Conservation (phyloP, 1,140 invertebrate species). For the Holotrichia oblita region DNA sequence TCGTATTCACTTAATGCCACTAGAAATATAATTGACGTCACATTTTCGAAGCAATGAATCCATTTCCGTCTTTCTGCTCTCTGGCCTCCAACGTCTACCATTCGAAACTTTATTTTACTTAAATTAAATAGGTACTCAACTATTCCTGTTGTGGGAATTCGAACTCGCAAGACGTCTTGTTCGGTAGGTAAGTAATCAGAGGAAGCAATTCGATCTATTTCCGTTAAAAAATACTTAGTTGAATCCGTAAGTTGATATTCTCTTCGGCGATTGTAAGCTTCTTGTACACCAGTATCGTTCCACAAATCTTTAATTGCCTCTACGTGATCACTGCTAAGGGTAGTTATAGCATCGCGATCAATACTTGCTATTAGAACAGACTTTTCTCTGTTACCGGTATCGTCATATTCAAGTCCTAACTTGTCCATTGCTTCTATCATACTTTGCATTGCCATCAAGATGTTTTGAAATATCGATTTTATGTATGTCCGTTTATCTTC, state of each 20-base stretch:
- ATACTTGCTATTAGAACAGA: background rate
- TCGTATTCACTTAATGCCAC: constrained; percentile 80
- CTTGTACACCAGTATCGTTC: constrained; percentile 1
- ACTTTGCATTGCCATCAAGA: background rate
- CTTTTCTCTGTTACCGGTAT: background rate
- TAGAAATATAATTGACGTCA: constrained; percentile 97
- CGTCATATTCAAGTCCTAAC: background rate
- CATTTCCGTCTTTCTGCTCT: constrained; percentile 98
- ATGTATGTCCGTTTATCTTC: background rate
- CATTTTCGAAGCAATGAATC: constrained; percentile 99
- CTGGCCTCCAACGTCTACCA: constrained; percentile 84
- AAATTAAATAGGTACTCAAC: constrained; percentile 99
- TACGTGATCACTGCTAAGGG: background rate
- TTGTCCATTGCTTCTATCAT: background rate
- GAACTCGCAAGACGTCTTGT: constrained; percentile 95
- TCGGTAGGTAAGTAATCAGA: constrained; percentile 94
- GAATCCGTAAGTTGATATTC: constrained; percentile 20
- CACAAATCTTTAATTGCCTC: background rate
- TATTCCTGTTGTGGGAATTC: constrained; percentile 95
- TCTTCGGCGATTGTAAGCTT: background rate
- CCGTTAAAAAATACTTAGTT: constrained; percentile 81
- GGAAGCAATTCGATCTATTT: constrained; percentile 90
- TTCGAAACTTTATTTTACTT: constrained; percentile 91
- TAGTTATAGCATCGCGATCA: background rate
- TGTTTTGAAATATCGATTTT: background rate